These are phyloP conservation scores for Stegophylla sp. DNA, from an alignment of 2,888 invertebrate genomes.

Conservation along the genomic window DNA sequence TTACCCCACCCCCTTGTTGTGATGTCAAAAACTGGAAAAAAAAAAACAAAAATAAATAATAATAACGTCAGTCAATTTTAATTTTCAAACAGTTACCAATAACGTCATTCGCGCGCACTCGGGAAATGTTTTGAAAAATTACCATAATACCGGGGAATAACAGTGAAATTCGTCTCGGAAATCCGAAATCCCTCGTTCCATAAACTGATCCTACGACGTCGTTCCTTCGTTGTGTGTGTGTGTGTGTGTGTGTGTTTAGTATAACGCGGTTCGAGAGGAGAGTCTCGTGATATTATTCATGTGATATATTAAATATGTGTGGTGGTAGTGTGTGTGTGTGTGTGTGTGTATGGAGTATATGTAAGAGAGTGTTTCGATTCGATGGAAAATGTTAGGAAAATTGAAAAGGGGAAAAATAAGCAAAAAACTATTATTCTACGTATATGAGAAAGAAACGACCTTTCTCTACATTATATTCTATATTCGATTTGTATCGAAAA, in stretches of 20 bases:
- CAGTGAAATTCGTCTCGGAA: too few relatives aligned
- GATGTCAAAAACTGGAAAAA: too few relatives aligned
- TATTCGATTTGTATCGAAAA: conserved; percentile 35
- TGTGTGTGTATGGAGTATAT: neutral
- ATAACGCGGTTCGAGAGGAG: neutral
- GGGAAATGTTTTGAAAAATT: too few relatives aligned
- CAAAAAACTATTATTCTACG: conserved; percentile 30
- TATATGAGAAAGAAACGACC: neutral
- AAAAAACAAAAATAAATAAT: too few relatives aligned
- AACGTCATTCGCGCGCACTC: too few relatives aligned
- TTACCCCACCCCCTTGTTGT: too few relatives aligned
- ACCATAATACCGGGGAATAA: too few relatives aligned
- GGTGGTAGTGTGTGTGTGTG: neutral
- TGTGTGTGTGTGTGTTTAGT: neutral
- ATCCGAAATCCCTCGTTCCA: too few relatives aligned
- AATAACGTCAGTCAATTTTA: too few relatives aligned
- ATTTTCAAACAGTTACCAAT: too few relatives aligned
- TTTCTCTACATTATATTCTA: neutral
- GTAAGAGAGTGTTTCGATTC: neutral
- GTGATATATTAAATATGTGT: neutral
- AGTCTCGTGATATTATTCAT: neutral
- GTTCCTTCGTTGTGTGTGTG: too few relatives aligned
- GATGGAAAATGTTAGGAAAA: conserved; percentile 32
- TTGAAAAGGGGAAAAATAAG: conserved; percentile 8
- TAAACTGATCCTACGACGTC: too few relatives aligned